phyloP scores from a whole-genome alignment of 2,113 vertebrate genomes.

The Halcyon senegalensis region DNA sequence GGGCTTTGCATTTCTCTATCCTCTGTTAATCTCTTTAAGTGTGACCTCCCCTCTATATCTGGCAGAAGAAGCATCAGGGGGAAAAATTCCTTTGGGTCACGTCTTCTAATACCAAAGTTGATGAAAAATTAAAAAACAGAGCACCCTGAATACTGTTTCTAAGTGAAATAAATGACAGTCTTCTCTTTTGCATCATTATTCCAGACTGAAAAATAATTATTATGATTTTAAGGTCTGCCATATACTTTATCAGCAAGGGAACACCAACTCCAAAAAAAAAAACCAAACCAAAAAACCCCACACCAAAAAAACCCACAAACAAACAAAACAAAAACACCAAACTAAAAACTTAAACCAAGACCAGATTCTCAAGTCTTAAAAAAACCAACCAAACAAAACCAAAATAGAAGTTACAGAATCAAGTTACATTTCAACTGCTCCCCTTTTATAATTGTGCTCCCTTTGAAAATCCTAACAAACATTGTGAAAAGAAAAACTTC shows the following conservation, averaged over 20 bases:
- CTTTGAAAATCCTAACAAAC: neutral
- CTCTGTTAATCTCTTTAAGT: neutral
- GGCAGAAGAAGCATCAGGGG: neutral
- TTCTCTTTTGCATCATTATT: neutral
- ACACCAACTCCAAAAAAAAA: neutral
- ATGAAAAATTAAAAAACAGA: neutral
- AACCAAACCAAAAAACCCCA: neutral
- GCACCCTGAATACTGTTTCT: neutral
- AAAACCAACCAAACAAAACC: neutral
- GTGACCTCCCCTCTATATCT: neutral
- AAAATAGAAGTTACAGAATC: neutral
- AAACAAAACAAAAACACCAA: neutral
- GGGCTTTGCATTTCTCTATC: neutral
- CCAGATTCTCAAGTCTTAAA: neutral
- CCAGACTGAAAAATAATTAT: neutral
- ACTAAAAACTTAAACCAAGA: neutral
- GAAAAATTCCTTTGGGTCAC: neutral
- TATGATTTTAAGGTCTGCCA: neutral
- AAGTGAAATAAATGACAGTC: neutral
- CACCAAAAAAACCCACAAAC: too few species aligned
- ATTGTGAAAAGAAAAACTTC: neutral
- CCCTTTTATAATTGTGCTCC: neutral
- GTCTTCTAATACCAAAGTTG: neutral
- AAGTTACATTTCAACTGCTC: neutral
- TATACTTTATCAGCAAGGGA: neutral